Base-by-base conservation (phyloP, 2,113 vertebrate genomes). In the Toxotes jaculatrix region DNA sequence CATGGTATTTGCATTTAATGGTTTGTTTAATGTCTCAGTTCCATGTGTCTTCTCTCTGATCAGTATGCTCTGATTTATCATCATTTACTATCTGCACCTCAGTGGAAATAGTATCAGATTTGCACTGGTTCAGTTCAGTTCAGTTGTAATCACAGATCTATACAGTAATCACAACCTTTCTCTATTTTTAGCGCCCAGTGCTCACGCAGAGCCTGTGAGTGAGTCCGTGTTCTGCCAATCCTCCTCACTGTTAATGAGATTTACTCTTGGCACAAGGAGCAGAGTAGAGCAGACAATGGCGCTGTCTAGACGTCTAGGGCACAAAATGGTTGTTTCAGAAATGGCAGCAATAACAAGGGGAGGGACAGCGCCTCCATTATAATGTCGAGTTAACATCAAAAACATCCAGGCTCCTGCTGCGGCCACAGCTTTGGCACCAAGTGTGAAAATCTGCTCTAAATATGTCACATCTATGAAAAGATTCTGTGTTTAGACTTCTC, bases 181-280 rank as follows among this genome's bases (percentile, higher is more conserved):
- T 87, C 79, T 90, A 90, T 88, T 82, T 92, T 86, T 90, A 90
- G 82, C 59, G 0, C 70, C 4, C 53, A 13, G 64, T 61, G 19
- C 23, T 64, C 63, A 74, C 51, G 63, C 43, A 66, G 47, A 45
- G 72, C 7, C 60, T 40, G 53, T 61, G 70, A 78, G 49, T n/a
- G 81, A 87, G 79, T 45, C 72, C 40, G 59, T 11, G 55, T 47
- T 80, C 66, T 70, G 60, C 69, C 84, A 64, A 34, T 78, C 57
- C 53, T 64, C 75, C 84, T 79, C 72, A 21, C 74, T 74, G 34
- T 65, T 85, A 88, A 90, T 85, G 83, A 89, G 85, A 86, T 90
- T 89, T 86, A 56, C 73, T 83, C 62, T 74, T 86, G 80, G 81
- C 87, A 79, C 61, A 38, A 36, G 27, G 31, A 68, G 80, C 62